Percentiles rank a stretch among this genome's conserved stretches.
phyloP scores from a whole-genome alignment of 2,888 invertebrate species.

The Eudasyphora cyanicolor region DNA sequence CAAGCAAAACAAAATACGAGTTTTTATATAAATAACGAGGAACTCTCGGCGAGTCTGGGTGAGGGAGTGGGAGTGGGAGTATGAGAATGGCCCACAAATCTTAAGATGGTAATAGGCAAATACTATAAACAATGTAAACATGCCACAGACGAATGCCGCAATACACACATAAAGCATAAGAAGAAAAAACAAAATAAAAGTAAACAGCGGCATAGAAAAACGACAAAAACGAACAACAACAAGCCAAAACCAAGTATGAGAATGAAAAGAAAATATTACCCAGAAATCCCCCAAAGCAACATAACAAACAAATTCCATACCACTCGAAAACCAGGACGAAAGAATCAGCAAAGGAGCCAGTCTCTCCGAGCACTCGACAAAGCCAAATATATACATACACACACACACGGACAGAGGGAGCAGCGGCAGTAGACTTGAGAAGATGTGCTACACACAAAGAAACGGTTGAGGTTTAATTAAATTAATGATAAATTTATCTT shows the following conservation, averaged over 20 bases:
- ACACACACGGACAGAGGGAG: not conserved
- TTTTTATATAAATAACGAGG: not conserved
- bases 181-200: slow-evolving; percentile 17
- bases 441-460: slow-evolving; percentile 8
- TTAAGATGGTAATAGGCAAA: slow-evolving; percentile 48
- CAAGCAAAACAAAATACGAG: not conserved
- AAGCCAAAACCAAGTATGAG: slow-evolving; percentile 1
- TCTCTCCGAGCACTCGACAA: not conserved
- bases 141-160: slow-evolving; percentile 19
- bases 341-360: not conserved
- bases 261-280: slow-evolving; percentile 34
- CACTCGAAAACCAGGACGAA: not conserved
- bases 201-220: slow-evolving; percentile 37
- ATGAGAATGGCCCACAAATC: slow-evolving; percentile 13
- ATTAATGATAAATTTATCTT: slow-evolving; percentile 51
- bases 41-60: not conserved
- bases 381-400: too few relatives aligned
- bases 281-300: slow-evolving; percentile 40
- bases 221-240: too few relatives aligned
- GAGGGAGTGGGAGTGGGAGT: not conserved
- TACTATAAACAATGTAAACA: slow-evolving; percentile 44
- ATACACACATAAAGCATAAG: not conserved
- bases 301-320: slow-evolving; percentile 31
- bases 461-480: slow-evolving; percentile 62
- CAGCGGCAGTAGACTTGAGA: too few relatives aligned